phyloP scores from a whole-genome alignment of 2,797 vertebrate species.

The Hydrolagus colliei region DNA sequence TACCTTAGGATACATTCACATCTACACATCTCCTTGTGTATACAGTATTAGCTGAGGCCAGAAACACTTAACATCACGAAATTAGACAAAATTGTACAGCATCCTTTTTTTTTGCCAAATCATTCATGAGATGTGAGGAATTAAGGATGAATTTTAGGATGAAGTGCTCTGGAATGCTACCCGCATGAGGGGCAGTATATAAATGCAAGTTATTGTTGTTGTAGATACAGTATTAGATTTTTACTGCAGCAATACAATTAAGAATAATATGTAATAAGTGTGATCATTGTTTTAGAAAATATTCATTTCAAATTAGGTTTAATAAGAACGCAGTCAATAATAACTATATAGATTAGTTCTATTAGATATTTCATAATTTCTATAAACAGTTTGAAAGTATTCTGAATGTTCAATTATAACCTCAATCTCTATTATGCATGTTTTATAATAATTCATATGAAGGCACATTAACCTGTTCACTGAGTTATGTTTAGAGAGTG shows the following conservation, averaged over 20 bases:
- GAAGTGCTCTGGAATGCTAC: too few species aligned
- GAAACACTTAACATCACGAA: neutral
- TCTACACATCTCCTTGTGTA: neutral
- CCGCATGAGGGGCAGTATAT: too few species aligned
- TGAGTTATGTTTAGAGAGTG: constrained; percentile 6
- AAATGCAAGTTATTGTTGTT: too few species aligned
- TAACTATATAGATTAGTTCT: neutral
- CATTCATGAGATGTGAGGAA: neutral
- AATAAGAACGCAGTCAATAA: neutral
- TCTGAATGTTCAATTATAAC: neutral
- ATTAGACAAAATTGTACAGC: neutral
- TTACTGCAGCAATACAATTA: neutral
- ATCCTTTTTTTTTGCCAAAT: neutral
- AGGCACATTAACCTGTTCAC: neutral
- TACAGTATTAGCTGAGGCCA: neutral
- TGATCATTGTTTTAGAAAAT: neutral
- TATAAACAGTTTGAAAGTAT: neutral
- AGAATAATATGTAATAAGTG: neutral
- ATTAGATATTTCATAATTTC: constrained; percentile 6
- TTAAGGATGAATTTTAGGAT: neutral
- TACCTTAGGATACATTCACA: neutral
- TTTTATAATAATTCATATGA: constrained; percentile 24
- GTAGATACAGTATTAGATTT: neutral
- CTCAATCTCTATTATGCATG: constrained; percentile 9
- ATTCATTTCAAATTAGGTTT: neutral